These are phyloP conservation scores for Lasiurus borealis DNA, from an alignment of 2,113 vertebrate species.

Conservation along the genomic window DNA sequence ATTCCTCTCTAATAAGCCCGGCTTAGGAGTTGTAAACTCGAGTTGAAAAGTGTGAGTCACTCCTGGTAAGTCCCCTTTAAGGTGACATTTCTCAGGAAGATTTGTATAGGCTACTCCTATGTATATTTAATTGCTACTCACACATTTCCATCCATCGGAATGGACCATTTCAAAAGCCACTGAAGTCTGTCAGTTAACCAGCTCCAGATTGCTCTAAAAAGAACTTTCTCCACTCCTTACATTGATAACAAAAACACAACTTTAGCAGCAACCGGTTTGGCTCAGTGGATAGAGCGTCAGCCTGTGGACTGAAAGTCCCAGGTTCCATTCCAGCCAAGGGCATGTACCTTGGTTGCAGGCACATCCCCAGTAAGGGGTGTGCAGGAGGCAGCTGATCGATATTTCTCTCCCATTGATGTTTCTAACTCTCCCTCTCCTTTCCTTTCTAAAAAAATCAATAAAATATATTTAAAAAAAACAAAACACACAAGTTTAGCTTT, in stretches of 20 bases:
- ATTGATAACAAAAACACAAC: conserved; percentile 13
- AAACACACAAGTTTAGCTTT: background rate
- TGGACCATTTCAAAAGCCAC: conserved; percentile 33
- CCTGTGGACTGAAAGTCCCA: no score
- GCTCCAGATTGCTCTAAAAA: conserved; percentile 63
- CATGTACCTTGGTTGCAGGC: no score
- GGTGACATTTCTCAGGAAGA: conserved; percentile 33
- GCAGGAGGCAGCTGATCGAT: no score
- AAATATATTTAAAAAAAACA: no score
- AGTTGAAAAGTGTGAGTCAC: conserved; percentile 49
- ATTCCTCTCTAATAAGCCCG: conserved; percentile 75
- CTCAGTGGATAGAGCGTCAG: no score
- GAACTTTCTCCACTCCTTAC: background rate
- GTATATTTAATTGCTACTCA: background rate
- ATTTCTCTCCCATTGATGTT: no score
- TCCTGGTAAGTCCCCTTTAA: conserved; percentile 28
- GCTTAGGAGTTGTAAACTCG: conserved; percentile 70
- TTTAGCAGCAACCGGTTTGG: no score
- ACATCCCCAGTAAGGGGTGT: no score
- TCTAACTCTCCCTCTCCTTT: no score
- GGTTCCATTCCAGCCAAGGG: no score
- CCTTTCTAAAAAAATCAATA: no score
- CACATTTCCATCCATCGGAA: background rate
- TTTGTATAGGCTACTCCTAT: background rate
- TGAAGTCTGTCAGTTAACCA: conserved; percentile 52